Evolutionary conservation across 2,797 vertebrate species (phyloP).

Genomic region (Lophius americanus): DNA sequence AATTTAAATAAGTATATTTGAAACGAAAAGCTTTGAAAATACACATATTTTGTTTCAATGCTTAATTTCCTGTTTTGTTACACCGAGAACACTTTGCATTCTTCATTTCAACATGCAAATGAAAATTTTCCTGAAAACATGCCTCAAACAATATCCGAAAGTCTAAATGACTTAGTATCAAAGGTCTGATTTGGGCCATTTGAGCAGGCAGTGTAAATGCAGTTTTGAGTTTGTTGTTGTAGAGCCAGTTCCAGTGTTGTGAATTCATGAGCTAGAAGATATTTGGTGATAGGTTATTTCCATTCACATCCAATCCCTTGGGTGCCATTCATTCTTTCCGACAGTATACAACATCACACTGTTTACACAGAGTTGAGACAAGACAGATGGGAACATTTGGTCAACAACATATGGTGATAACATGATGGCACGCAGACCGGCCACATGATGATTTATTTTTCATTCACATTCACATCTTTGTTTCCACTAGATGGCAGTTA

Average conservation of each 20-base stretch:
- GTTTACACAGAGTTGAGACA: neutral
- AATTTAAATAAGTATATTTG: neutral
- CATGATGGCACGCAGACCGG: neutral
- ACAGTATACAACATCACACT: neutral
- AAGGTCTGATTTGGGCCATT: neutral
- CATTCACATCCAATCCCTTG: neutral
- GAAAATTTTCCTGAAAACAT: neutral
- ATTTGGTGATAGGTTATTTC: constrained; percentile 1
- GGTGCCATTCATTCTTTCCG: neutral
- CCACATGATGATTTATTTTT: constrained; percentile 1
- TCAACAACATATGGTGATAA: neutral
- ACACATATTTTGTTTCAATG: neutral
- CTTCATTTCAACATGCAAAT: neutral
- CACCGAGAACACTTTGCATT: neutral
- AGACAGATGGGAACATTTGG: constrained; percentile 7
- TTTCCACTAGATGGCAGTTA: constrained; percentile 31
- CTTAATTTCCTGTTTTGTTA: neutral
- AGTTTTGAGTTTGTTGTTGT: neutral
- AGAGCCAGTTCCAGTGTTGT: neutral
- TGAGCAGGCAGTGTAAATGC: neutral
- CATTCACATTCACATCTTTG: neutral
- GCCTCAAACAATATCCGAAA: neutral
- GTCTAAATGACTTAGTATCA: neutral
- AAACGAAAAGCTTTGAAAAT: neutral
- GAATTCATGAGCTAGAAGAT: constrained; percentile 8